Evolutionary conservation across 2,888 invertebrate genomes (phyloP).

Genomic region (Hartigia nigra): DNA sequence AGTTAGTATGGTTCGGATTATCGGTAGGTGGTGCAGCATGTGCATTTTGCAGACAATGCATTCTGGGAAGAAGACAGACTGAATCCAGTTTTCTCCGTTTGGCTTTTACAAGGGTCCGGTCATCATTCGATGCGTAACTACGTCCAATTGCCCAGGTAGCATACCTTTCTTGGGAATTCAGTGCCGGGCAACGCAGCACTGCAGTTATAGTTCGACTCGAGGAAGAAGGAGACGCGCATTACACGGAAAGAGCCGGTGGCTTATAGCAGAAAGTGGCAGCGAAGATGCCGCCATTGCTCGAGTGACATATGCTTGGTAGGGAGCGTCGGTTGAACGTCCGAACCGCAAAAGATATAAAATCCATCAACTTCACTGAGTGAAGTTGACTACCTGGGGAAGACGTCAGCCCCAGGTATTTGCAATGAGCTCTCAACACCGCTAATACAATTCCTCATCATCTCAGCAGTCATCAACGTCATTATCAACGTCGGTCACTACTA

Average conservation of each 20-base stretch:
- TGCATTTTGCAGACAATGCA: constrained; percentile 38
- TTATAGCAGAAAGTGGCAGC: constrained; percentile 46
- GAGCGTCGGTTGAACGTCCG: constrained; percentile 25
- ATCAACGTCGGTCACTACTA: background rate
- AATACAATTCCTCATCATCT: background rate
- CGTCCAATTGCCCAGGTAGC: constrained; percentile 49
- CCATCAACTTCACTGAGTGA: constrained; percentile 29
- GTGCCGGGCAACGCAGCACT: constrained; percentile 12
- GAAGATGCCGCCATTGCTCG: constrained; percentile 9
- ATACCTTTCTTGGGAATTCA: constrained; percentile 39
- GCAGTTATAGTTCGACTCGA: constrained; percentile 7
- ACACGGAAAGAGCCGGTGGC: constrained; percentile 35
- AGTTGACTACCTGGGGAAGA: background rate
- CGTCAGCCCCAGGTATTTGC: background rate
- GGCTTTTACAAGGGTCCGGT: constrained; percentile 27
- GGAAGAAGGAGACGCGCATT: constrained; percentile 29
- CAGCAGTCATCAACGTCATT: background rate
- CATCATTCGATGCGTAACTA: constrained; percentile 51
- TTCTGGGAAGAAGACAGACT: constrained; percentile 42
- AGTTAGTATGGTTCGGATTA: background rate
- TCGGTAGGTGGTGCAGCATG: constrained; percentile 16
- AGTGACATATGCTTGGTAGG: constrained; percentile 39
- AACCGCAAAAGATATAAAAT: constrained; percentile 33
- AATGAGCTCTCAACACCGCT: background rate
- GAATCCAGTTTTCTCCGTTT: constrained; percentile 43